Evolutionary conservation across 2,113 vertebrate species (phyloP), one percentile per base, ranked within the genome.

Genomic region (Helogale parvula): DNA sequence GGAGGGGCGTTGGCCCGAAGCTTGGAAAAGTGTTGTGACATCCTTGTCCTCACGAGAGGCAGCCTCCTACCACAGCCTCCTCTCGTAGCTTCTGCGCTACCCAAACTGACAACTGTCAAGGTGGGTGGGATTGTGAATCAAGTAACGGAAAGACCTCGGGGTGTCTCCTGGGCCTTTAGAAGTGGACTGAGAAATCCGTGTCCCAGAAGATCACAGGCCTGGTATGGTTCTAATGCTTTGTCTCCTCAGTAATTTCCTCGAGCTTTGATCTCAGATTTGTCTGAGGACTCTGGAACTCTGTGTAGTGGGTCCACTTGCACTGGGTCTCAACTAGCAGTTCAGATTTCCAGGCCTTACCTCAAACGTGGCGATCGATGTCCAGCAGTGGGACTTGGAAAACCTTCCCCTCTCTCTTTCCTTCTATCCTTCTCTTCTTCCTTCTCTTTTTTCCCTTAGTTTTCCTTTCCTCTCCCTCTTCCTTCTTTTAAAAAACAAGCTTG

Each of bases 11-110:
- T 98, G 97, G 96, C 97, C 95, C 45, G 87, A 91, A 96, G 97
- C 95, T 98, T 71, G 90, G 98, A 98, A 98, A 97, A 96, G 65
- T 92, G 92, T 97, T 97, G 92, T 97, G 98, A 98, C 97, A 97
- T 93, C 88, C 84, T 92, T 94, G 95, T 94, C 88, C 95, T 98
- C 97, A 96, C 21, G 19, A 97, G 95, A 97, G 88, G 96, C 85
- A 74, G 94, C 90, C 57, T 97, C 95, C 81, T 63, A 77, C 89
- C 33, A 41, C 15, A 7, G 92, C 95, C 96, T 96, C 97, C 95
- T 95, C 92, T 85, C 7, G n/a, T 68, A 85, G 77, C 57, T 88
- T 60, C 74, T 29, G 33, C 88, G 47, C 96, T 95, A 95, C 96
- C 84, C 94, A 97, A 66, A 69, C 88, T 41, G 93, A 94, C 96